A percentile compares a stretch with the other conserved stretches of the same genome.
Evolutionary conservation across 2,113 vertebrate genomes (phyloP).

Genomic region (Toxostoma redivivum): DNA sequence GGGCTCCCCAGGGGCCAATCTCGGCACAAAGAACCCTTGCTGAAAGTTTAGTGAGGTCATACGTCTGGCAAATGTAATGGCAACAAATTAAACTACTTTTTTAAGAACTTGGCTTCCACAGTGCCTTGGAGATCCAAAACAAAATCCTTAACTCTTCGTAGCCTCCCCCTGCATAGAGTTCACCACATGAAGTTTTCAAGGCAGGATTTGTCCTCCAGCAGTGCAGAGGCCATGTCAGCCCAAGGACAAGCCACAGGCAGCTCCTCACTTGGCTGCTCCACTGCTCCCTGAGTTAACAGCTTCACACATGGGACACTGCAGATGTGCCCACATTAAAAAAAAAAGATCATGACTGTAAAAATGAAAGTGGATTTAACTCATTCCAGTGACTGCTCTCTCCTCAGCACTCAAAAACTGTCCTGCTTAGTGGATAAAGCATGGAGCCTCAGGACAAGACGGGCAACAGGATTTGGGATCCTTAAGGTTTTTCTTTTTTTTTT

Average conservation of each 20-base stretch:
- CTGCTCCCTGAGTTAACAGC: not conserved
- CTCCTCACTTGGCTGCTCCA: not conserved
- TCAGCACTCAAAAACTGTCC: not conserved
- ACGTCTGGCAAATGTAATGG: conserved; percentile 57
- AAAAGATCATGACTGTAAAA: not conserved
- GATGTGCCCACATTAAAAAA: not conserved
- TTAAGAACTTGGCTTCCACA: conserved; percentile 52
- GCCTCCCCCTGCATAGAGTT: not conserved
- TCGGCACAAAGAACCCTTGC: conserved; percentile 52
- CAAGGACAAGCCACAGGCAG: not conserved
- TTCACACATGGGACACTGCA: not conserved
- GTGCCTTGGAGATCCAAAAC: conserved; percentile 21
- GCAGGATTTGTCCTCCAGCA: not conserved
- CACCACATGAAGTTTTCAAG: not conserved
- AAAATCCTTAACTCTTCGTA: conserved; percentile 62
- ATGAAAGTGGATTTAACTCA: not conserved
- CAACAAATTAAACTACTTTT: conserved; percentile 69
- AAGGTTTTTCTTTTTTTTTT: not conserved
- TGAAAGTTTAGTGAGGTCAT: conserved; percentile 69
- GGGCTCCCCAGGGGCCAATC: conserved; percentile 38
- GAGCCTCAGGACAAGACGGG: not conserved
- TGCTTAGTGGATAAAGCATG: not conserved
- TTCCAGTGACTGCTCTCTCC: not conserved
- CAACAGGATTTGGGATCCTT: not conserved
- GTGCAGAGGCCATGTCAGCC: not conserved